Evolutionary conservation across 2,797 vertebrate species (phyloP), one percentile per base, ranked within the genome.

Genomic region (Apodemus agrarius): DNA sequence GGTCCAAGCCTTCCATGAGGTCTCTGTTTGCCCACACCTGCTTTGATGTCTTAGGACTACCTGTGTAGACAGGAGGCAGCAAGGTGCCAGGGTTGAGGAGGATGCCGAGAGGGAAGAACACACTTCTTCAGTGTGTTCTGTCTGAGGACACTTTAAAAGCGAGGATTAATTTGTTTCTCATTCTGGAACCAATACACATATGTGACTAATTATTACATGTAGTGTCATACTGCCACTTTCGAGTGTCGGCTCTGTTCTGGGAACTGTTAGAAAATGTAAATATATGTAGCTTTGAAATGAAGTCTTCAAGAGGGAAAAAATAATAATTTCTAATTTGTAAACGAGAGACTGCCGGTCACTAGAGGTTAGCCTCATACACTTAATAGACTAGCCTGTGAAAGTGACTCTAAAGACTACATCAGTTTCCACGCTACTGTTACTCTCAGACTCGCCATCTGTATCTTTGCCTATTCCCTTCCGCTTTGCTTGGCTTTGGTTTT

Each of bases 131-230:
- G 59, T 49, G 24, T 11, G 63, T 72, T 8, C 24, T 21, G 37
- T 63, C 83, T 86, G 19, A 92, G 21, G 40, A 19, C 6, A 67
- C 24, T 92, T 75, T 61, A 46, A 16, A 94, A 74, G 37, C 54
- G 59, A 90, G 93, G 22, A 90, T 92, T 54, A 43, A 59, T 67
- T 74, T 92, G 49, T 17, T 83, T 89, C 81, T 97, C 22, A 92
- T 90, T 10, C 31, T 67, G 26, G 59, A 43, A 84, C 80, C 22
- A 90, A 40, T 79, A 82, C 90, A 1, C 37, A 43, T n/a, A 67
- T 67, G 61, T 14, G 72, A 43, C 21, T 90, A 85, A 78, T 89
- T 65, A 31, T 82, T 67, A 40, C 72, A 82, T 67, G 91, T 65
- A 82, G n/a, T 57, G 21, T 59, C 54, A 79, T 0, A 85, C n/a